Base-by-base conservation (phyloP, 2,888 invertebrate genomes). In the Patella ulyssiponensis region DNA sequence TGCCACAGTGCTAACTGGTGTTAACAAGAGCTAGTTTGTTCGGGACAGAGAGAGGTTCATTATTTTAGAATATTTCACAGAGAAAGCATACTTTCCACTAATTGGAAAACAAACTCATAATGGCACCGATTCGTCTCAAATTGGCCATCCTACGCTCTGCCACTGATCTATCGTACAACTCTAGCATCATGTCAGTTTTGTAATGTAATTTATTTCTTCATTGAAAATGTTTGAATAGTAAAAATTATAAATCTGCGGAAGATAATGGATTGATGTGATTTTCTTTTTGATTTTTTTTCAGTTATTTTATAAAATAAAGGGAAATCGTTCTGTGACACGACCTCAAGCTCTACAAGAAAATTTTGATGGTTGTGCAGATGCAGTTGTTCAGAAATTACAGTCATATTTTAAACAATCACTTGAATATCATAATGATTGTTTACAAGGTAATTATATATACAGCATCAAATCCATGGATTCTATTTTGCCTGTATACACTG, bases 291-390 rank as follows among this genome's bases (percentile, higher is more conserved):
- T 75, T n/a, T 15, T 72, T 70, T 69, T 56, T n/a, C 82, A 91
- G 91, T 74, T 89, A 74, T 91, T 90, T 81, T 91, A 91, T 79
- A 80, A 87, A 14, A 88, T 89, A 82, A 91, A 92, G 82, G 91
- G 91, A 1, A 82, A 74, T 33, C 85, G 91, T 1, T 76, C 86
- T 17, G 90, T 91, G 76, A 91, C 91, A 0, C 84, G 91, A 54
- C 91, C 91, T 11, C 90, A 90, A 78, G 90, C 88, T 17, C 81
- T 92, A 20, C 90, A 91, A 83, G 91, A 91, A 75, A 91, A 87
- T 2, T 91, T 88, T 83, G 91, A 92, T 44, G 86, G 84, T 53
- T 91, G 88, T 83, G 88, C 91, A 15, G 90, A 90, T 44, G 85
- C 87, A 5, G 81, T 91, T 7, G 85, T 88, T 71, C 84, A 87